Evolutionary conservation across 2,113 vertebrate genomes (phyloP), one percentile per base, ranked within the genome.

Genomic region (Anguilla japonica): DNA sequence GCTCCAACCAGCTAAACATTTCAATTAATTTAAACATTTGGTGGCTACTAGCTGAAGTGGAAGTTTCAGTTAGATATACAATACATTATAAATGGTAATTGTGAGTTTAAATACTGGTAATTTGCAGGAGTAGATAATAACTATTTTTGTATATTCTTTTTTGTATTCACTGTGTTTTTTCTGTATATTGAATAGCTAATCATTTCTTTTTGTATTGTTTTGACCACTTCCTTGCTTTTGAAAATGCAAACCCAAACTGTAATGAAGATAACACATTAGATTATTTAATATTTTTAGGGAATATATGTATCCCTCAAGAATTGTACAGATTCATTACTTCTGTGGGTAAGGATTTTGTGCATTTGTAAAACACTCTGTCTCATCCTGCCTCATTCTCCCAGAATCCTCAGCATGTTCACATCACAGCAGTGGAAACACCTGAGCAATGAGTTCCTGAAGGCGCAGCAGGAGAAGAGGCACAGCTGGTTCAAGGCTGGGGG

Each of bases 371-470:
- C 22, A 0, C 4, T 88, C 14, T 89, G 81, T 56, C 82, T 34
- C 53, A 3, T 22, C 84, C 41, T 63, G 34, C 39, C 63, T 41
- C 26, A 41, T 53, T 56, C 84, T 79, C 78, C 40, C 90, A 99
- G 98, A 94, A 99, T 99, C 93, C 94, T 99, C 94, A 97, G 97
- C 91, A 97, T 98, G 90, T 99, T 99, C 93, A 98, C 98, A 0
- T 98, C 98, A 6, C 98, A 99, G 94, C 98, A 99, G 96, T 99
- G 98, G 98, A 98, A 99, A 91, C 98, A 99, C 89, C 98, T 99
- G 89, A 99, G 98, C 95, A 99, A 99, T 40, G 98, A 99, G 94
- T 98, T 99, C 94, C 95, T 99, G 89, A 99, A 99, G 92, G 98
- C 97, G 83, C 98, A 99, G 95, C 98, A 99, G 91, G 98, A 99